phyloP scores from a whole-genome alignment of 2,113 vertebrate genomes.

The Gnathonemus echidnorhynchus region DNA sequence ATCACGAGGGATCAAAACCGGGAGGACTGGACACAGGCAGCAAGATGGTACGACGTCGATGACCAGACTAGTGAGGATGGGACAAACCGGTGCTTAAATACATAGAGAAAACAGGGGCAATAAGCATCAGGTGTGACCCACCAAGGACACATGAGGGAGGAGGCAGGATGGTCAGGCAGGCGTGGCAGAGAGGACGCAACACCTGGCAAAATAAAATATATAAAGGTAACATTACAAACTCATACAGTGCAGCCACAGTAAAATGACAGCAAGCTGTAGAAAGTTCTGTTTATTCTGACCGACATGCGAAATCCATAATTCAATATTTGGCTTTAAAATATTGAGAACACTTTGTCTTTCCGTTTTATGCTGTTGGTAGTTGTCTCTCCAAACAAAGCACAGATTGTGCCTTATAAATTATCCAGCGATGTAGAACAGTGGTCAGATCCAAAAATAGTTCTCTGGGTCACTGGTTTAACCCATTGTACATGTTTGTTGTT shows the following conservation, averaged over 20 bases:
- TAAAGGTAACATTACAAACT: not conserved
- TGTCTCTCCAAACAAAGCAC: conserved; percentile 11
- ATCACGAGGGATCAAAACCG: not conserved
- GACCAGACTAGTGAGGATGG: not conserved
- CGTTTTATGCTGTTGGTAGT: not conserved
- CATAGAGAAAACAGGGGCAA: not conserved
- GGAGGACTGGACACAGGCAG: not conserved
- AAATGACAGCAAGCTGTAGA: not conserved
- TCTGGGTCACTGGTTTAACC: conserved; percentile 10
- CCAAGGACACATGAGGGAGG: no score
- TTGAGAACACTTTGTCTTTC: not conserved
- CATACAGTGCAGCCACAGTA: not conserved
- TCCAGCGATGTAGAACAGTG: conserved; percentile 1
- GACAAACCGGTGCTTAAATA: not conserved
- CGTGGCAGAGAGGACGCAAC: no score
- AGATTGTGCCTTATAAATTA: conserved; percentile 21
- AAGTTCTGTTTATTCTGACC: not conserved
- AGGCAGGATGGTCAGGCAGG: not conserved
- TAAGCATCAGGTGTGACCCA: not conserved
- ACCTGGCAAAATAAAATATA: not conserved
- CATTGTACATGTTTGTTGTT: conserved; percentile 7
- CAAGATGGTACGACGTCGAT: not conserved
- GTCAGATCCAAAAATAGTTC: conserved; percentile 4
- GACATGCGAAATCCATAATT: not conserved
- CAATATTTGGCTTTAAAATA: not conserved